Evolutionary conservation across 2,797 vertebrate genomes (phyloP).

Genomic region (Urosaurus nigricauda): DNA sequence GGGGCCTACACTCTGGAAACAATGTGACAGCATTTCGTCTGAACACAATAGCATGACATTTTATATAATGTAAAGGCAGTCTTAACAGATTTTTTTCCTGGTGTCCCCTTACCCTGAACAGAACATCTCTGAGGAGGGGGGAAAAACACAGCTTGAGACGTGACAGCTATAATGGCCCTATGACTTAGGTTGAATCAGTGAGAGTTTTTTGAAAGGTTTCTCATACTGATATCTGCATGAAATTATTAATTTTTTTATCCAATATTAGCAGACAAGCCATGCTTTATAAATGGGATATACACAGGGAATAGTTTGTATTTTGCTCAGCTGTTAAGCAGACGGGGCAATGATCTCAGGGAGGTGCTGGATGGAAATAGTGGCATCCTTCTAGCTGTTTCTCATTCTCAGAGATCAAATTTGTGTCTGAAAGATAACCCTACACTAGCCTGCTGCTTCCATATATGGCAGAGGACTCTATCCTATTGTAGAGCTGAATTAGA

Average conservation of each 20-base stretch:
- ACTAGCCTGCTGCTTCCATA: background rate
- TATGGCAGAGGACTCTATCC: too few species aligned
- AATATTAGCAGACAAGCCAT: rapidly evolving
- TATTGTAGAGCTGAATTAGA: too few species aligned
- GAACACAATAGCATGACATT: constrained; percentile 42
- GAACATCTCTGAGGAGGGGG: background rate
- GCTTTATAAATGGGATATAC: constrained; percentile 3
- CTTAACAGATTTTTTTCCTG: background rate
- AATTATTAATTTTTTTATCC: background rate
- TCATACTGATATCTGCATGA: background rate
- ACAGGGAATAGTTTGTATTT: background rate
- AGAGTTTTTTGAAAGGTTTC: background rate
- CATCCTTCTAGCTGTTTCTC: background rate
- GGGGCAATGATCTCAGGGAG: background rate
- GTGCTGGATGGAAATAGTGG: background rate
- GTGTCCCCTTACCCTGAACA: background rate
- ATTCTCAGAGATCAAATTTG: background rate
- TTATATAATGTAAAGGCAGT: constrained; percentile 25
- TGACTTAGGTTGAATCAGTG: background rate
- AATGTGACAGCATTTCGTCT: constrained; percentile 23
- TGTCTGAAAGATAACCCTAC: background rate
- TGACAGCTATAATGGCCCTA: background rate
- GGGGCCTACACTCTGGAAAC: constrained; percentile 39
- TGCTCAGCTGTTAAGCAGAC: background rate
- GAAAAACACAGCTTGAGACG: background rate